Conservation (phyloP, 2,888 invertebrate species). For the Keiferia lycopersicella region DNA sequence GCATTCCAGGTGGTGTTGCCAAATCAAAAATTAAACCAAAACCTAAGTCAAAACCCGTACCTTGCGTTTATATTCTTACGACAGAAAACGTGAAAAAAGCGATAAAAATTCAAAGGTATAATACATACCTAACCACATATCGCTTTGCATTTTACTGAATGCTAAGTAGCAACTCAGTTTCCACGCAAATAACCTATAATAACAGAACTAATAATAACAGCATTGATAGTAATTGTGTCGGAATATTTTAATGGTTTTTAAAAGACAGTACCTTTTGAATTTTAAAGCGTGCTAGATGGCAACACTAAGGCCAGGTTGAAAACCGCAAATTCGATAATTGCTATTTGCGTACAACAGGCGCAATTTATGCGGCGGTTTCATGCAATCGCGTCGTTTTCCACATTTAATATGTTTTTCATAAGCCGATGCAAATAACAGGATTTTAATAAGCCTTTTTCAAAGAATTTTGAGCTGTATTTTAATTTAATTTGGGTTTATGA, state of each 20-base stretch:
- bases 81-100: no score
- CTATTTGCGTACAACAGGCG: constrained; percentile 16
- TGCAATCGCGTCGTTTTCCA: constrained; percentile 22
- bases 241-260: no score
- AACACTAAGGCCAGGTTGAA: constrained; percentile 10
- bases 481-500: not conserved
- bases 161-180: no score
- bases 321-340: constrained; percentile 24
- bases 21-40: not conserved
- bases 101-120: no score
- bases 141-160: no score
- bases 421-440: constrained; percentile 8
- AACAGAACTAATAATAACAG: no score
- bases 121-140: no score
- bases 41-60: no score
- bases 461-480: constrained; percentile 19
- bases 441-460: constrained; percentile 27
- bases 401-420: constrained; percentile 24
- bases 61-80: no score
- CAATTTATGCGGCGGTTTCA: constrained; percentile 19
- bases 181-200: no score
- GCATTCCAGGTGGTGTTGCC: not conserved
- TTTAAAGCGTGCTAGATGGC: not conserved
- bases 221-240: no score
- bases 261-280: no score